Base-by-base conservation (phyloP, 2,797 vertebrate genomes). In the Apodemus agrarius region DNA sequence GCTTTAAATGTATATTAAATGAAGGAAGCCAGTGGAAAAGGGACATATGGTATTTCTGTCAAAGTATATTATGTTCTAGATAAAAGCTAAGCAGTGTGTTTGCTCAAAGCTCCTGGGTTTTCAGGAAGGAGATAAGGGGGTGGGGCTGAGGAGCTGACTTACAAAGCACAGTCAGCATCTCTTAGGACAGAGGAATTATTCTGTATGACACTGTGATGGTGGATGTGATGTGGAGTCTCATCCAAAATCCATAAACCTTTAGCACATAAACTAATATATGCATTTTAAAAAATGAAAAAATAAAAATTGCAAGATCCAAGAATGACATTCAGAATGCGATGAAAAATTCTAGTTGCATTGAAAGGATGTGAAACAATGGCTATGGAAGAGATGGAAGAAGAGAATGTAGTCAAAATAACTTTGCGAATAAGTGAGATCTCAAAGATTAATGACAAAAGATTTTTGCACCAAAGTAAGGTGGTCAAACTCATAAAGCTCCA, bases 1-100 rank as follows among this genome's bases (percentile, higher is more conserved):
- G 22, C 34, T 57, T 76, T 89, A 94, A 57, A 84, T 83, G n/a
- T 57, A 90, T 69, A 78, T 76, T 91, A 95, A 52, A 59, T 80
- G 76, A 63, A 91, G 65, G 16, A 86, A 87, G 26, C 4, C 65
- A 86, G 17, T 40, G 21, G 43, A 17, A n/a, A 91, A 91, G 37
- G 40, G 26, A 57, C 75, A 79, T 40, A 79, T 17, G 17, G 54
- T 65, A 6, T 31, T 31, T 43, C 37, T 37, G 61, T 95, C n/a
- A 17, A 75, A n/a, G 4, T n/a, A 63, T 87, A 63, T 75, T 37
- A 74, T 3, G 52, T 72, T 54, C 43, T 63, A 31, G 34, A 63
- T 13, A 75, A 91, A 91, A 81, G 65, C n/a, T 54, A 75, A 91
- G 19, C 19, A 16, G 31, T 31, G n/a, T 2, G 81, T 19, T 59